Conservation (phyloP, 2,797 vertebrate genomes). For the Rhodeus uyekii region DNA sequence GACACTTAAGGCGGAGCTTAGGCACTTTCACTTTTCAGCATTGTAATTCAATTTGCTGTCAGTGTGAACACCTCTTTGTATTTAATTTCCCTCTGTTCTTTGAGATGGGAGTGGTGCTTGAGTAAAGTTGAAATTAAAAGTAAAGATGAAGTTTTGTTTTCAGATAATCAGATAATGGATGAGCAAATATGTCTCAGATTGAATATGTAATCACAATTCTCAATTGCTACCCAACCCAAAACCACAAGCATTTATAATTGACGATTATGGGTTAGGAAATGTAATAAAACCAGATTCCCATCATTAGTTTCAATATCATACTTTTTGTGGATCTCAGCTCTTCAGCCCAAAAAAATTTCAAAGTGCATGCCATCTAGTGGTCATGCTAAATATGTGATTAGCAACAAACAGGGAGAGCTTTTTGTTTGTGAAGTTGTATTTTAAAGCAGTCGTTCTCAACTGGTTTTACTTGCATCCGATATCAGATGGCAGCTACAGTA, state of each 20-base stretch:
- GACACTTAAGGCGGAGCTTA: not conserved
- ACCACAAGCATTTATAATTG: slow-evolving; percentile 70
- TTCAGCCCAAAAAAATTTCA: slow-evolving; percentile 1
- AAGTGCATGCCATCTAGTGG: slow-evolving; percentile 25
- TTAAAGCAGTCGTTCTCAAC: slow-evolving; percentile 17
- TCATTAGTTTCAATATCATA: slow-evolving; percentile 39
- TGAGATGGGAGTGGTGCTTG: slow-evolving; percentile 30
- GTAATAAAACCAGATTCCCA: slow-evolving; percentile 60
- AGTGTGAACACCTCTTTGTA: not conserved
- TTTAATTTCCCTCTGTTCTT: not conserved
- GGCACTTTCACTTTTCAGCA: not conserved
- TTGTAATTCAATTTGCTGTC: slow-evolving; percentile 6
- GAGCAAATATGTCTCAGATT: slow-evolving; percentile 30
- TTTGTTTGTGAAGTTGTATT: not conserved
- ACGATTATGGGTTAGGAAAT: slow-evolving; percentile 71
- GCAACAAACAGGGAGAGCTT: slow-evolving; percentile 29
- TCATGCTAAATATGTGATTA: slow-evolving; percentile 19
- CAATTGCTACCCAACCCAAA: slow-evolving; percentile 62
- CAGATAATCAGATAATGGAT: slow-evolving; percentile 28
- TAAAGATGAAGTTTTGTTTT: slow-evolving; percentile 35
- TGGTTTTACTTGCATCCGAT: not conserved
- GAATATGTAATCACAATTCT: slow-evolving; percentile 66
- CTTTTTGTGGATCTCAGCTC: slow-evolving; percentile 23
- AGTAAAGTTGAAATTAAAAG: slow-evolving; percentile 38
- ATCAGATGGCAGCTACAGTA: not conserved